Conservation (phyloP, 2,888 invertebrate species). For the Drosophila pseudotakahashii region DNA sequence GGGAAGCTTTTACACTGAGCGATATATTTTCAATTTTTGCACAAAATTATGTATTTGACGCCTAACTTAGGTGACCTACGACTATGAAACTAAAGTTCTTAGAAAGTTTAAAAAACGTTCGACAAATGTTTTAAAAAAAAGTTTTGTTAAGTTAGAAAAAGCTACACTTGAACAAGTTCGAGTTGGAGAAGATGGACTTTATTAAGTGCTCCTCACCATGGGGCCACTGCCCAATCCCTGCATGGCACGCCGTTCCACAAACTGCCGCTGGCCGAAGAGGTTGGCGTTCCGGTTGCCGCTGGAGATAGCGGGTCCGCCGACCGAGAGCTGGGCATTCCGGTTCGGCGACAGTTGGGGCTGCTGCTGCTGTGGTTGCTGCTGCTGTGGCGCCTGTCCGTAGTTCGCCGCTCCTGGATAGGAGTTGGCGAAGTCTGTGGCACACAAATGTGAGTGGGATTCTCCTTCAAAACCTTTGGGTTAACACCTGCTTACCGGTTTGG, state of each 20-base stretch:
- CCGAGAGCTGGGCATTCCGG: conserved; percentile 85
- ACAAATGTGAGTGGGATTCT: conserved; percentile 4
- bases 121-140: no score
- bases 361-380: conserved; percentile 85
- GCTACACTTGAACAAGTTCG: neutral
- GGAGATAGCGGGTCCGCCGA: conserved; percentile 87
- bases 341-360: conserved; percentile 86
- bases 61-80: no score
- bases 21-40: no score
- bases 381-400: conserved; percentile 85
- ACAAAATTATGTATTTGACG: no score
- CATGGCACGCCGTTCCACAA: conserved; percentile 90
- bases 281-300: conserved; percentile 85
- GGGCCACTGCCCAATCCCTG: conserved; percentile 84
- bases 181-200: conserved; percentile 2
- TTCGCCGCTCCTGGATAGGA: conserved; percentile 83
- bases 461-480: neutral
- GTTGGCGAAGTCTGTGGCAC: conserved; percentile 56
- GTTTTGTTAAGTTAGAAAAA: neutral
- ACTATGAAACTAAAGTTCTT: no score
- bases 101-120: no score
- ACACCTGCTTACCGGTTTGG: conserved; percentile 84
- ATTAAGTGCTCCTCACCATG: conserved; percentile 77
- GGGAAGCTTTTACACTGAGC: no score
- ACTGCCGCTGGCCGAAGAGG: conserved; percentile 92